Base-by-base conservation (phyloP, 1,140 invertebrate species). In the Tenebrio molitor region DNA sequence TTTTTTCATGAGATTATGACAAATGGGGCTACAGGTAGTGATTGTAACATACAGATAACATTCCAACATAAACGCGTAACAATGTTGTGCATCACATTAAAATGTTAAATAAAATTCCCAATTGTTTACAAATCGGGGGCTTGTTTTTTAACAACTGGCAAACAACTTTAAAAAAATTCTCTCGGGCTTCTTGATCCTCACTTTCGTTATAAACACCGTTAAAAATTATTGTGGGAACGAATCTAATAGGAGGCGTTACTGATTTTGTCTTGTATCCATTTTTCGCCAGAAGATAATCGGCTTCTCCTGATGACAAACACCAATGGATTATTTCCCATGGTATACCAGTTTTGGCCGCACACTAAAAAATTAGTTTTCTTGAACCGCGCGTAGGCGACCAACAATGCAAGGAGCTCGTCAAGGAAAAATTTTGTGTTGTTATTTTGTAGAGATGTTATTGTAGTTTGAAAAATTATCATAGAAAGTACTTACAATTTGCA, bases 191-290 rank as follows among this genome's bases (percentile, higher is more conserved):
- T 42, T 21, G 16, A 69, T 72, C 50, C 33, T 53, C n/a, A 4
- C 41, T 5, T 29, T 46, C 14, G 21, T 71, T 64, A 14, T 72
- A 76, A 25, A 68, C 80, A 34, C 84, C 84, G 71, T 90, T 87
- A 19, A 89, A 83, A 6, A 87, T 79, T 44, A 91, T 83, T 14
- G 88, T 89, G 0, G 89, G 89, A 0, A 91, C 87, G 72, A 89
- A 90, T n/a, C 81, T 72, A 0, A 90, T 80, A 0, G 79, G 80
- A 1, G 87, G 84, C 8, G 81, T 75, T 1, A 90, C 77, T 1
- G 73, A 69, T 1, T 84, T 81, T 0, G 88, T 89, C 77, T 85
- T 87, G 63, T 88, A 84, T 0, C 89, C 89, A 69, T 87, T 81
- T 0, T 80, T 44, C 0, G 84, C 87, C 10, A 90, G 80, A 29